Evolutionary conservation across 2,888 invertebrate species (phyloP).

Genomic region (Dryococelus australis): DNA sequence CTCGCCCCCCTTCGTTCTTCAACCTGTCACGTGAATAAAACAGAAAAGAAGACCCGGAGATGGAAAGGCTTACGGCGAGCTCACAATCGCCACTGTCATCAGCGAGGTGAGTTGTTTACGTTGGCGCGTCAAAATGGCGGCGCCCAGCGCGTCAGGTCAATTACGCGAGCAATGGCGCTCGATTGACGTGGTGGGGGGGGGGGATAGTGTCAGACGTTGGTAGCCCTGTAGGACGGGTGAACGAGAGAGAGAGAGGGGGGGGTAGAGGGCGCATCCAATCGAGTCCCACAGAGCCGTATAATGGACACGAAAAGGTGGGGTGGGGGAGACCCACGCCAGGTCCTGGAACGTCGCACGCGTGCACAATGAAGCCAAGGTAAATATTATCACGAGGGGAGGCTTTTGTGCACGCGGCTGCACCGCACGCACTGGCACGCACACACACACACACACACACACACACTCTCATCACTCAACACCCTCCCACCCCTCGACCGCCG

Average conservation of each 20-base stretch:
- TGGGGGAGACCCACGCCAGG: background rate
- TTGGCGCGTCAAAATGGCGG: background rate
- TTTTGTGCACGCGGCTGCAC: background rate
- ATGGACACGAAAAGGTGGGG: background rate
- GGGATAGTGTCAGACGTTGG: background rate
- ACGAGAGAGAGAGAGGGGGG: too few species aligned
- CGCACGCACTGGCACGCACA: too few species aligned
- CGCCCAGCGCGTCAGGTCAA: background rate
- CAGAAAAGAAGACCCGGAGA: background rate
- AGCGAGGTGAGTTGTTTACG: background rate
- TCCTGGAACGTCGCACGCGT: slow-evolving; percentile 28
- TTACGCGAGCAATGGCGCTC: background rate
- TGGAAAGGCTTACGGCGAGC: background rate
- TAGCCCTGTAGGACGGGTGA: background rate
- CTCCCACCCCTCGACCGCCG: background rate
- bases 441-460: background rate
- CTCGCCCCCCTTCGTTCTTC: background rate
- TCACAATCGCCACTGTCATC: background rate
- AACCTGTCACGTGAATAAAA: background rate
- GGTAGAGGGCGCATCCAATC: background rate
- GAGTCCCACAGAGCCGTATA: background rate
- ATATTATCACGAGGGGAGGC: slow-evolving; percentile 41
- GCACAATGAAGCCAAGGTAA: slow-evolving; percentile 43
- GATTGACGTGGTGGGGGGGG: background rate
- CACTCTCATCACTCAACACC: background rate